Conservation (phyloP, 1,140 invertebrate genomes). For the Leptopilina boulardi region DNA sequence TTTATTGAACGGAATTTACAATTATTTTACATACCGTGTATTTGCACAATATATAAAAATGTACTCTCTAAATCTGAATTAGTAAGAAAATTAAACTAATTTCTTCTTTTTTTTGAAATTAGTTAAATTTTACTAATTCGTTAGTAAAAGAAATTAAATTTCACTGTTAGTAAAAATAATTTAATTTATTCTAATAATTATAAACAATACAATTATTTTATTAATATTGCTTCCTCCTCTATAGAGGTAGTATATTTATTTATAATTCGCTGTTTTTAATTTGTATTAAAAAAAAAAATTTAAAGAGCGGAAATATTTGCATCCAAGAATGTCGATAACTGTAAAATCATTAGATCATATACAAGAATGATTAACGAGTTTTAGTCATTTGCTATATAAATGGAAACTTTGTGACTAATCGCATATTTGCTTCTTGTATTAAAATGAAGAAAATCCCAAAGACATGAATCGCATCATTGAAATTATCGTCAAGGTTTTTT, state of each 20-base stretch:
- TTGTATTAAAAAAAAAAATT: too few species aligned
- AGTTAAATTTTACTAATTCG: too few species aligned
- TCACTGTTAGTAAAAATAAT: too few species aligned
- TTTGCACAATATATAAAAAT: too few species aligned
- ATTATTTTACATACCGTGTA: background rate
- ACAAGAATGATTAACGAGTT: background rate
- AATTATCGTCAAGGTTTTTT: background rate
- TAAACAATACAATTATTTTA: too few species aligned
- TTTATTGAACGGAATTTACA: constrained; percentile 5
- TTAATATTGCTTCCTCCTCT: too few species aligned
- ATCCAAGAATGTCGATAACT: background rate
- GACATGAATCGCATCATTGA: constrained; percentile 20
- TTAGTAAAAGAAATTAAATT: too few species aligned
- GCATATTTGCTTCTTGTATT: background rate
- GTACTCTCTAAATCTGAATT: too few species aligned
- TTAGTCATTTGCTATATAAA: background rate
- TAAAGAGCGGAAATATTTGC: background rate
- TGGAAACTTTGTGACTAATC: constrained; percentile 3
- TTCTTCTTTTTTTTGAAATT: too few species aligned
- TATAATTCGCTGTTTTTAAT: too few species aligned
- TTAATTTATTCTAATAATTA: too few species aligned
- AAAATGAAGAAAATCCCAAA: constrained; percentile 5
- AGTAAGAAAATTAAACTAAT: too few species aligned
- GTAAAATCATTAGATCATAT: background rate
- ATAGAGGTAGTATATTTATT: background rate